phyloP scores from a whole-genome alignment of 2,113 vertebrate species.

The Dolichallabes microphthalmus region DNA sequence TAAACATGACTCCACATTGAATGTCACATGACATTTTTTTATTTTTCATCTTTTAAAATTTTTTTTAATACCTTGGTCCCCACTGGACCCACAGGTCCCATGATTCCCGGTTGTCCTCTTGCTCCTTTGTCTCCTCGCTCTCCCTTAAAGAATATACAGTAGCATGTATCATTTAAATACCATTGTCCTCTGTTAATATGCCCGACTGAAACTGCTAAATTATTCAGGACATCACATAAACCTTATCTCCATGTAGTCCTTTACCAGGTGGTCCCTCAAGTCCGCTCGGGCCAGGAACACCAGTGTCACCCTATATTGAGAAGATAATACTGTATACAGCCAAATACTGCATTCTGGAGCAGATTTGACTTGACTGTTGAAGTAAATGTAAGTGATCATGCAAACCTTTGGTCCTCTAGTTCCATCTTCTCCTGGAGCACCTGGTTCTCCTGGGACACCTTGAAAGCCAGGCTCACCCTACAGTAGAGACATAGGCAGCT shows the following conservation, averaged over 20 bases:
- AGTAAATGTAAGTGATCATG: neutral
- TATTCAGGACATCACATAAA: neutral
- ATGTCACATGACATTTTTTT: neutral
- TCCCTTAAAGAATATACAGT: conserved; percentile 64
- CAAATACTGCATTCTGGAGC: conserved; percentile 8
- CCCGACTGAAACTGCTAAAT: neutral
- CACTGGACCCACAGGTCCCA: conserved; percentile 62
- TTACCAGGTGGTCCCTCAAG: conserved; percentile 68
- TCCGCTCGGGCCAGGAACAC: conserved; percentile 65
- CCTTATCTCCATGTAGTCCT: conserved; percentile 70
- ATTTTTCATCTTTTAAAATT: neutral
- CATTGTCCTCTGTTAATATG: neutral
- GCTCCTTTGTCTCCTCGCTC: conserved; percentile 70
- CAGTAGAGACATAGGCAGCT: neutral
- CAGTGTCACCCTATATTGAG: conserved; percentile 67
- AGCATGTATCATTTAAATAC: neutral
- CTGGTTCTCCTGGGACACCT: conserved; percentile 64
- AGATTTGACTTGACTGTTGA: neutral
- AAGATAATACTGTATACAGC: neutral
- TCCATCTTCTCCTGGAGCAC: conserved; percentile 70
- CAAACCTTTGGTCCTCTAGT: conserved; percentile 68
- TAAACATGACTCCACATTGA: neutral
- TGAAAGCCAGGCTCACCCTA: conserved; percentile 69
- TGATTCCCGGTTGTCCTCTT: conserved; percentile 63
- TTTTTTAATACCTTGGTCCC: conserved; percentile 66